These are phyloP conservation scores for Gopherus flavomarginatus DNA, from an alignment of 2,113 vertebrate species.

Conservation along the genomic window DNA sequence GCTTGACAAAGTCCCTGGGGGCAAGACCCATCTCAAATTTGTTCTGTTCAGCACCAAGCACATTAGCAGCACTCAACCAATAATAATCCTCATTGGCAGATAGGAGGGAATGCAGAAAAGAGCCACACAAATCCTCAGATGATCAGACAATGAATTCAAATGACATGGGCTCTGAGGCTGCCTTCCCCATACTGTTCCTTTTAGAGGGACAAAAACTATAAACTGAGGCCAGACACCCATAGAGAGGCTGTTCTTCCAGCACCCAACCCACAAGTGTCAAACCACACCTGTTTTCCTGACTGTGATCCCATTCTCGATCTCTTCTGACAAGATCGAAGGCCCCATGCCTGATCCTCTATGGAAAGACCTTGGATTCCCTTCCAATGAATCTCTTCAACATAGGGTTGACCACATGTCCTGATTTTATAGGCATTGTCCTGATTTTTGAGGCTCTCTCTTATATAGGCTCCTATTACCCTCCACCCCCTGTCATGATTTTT, in stretches of 20 bases:
- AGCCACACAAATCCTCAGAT: constrained; percentile 12
- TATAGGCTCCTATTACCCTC: no score
- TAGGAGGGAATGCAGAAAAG: not conserved
- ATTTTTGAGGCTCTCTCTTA: no score
- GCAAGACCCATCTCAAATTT: not conserved
- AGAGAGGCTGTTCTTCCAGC: constrained; percentile 19
- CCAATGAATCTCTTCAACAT: not conserved
- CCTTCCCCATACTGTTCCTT: not conserved
- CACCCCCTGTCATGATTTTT: no score
- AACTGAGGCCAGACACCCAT: constrained; percentile 44
- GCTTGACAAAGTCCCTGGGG: constrained; percentile 5
- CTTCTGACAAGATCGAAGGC: constrained; percentile 52
- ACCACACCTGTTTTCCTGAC: not conserved
- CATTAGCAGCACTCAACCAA: constrained; percentile 2
- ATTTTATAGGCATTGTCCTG: no score
- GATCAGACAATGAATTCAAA: constrained; percentile 34
- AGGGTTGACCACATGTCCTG: no score
- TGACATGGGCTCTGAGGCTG: constrained; percentile 24
- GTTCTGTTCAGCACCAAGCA: constrained; percentile 15
- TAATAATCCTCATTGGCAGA: not conserved
- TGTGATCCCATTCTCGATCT: constrained; percentile 18
- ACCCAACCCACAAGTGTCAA: constrained; percentile 43
- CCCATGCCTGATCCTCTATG: constrained; percentile 28
- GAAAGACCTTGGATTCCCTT: constrained; percentile 20
- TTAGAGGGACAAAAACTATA: constrained; percentile 38